Base-by-base conservation (phyloP, 53 echinoderm and acorn worm genomes). In the Pentamera pediparva region DNA sequence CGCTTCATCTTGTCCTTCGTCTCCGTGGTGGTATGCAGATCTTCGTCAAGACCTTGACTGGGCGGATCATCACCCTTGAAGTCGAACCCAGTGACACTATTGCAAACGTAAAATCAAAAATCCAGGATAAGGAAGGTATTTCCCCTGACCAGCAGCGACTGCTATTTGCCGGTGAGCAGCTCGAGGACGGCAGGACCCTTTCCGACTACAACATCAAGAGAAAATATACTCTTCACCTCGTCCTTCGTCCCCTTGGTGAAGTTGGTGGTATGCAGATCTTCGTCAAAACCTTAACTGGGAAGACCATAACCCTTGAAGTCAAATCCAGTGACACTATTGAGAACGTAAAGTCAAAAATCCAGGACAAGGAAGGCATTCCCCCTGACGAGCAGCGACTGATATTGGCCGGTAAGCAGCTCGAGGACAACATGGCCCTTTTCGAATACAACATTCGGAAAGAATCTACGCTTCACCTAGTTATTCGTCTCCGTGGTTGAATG, bases 391-490 rank as follows among this genome's bases (percentile, higher is more conserved):
- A 95, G 85, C 78, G 87, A 31, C 79, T 95, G 61, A 91, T 95
- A 79, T 95, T 95, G 56, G 95, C 95, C 17, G 95, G 95, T 65
- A 90, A 94, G 69, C 90, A 94, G 82, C 87, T 90, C 34, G 90
- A 94, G 61, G 92, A 92, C 77, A 89, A 21, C 50, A 49, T 18
- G 21, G 21, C 50, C 50, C 50, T 49, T 18, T 31, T 36, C 22
- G 73, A 72, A 51, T 75, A 75, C 76, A 75, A 75, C 59, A 75
- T 75, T 60, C 76, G 59, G 59, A 75, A 75, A 40, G 76, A 75
- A 39, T 75, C 76, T 19, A 75, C 76, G 1, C 76, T 75, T 9
- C 76, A 75, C 33, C 40, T 75, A 34, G 76, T 75, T 24, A 37
- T 75, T 31, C 76, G 76, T 59, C 76, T 75, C 19, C 61, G 76